Percentiles rank a stretch among this genome's conserved stretches.
phyloP scores from a whole-genome alignment of 2,113 vertebrate genomes.

The Menura novaehollandiae region DNA sequence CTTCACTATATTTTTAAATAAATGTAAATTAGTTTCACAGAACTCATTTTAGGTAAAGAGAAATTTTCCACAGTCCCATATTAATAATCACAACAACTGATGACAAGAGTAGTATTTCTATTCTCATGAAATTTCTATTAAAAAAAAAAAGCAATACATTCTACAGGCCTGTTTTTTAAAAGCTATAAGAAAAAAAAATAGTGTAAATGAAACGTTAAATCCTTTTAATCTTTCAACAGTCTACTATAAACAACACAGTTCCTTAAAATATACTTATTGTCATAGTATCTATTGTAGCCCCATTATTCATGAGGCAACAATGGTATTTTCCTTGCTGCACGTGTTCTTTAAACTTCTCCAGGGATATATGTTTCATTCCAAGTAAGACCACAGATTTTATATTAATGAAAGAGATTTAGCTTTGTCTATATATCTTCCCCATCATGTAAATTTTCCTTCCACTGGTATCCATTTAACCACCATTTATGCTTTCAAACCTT shows the following conservation, averaged over 20 bases:
- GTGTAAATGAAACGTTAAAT: conserved; percentile 30
- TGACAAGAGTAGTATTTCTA: neutral
- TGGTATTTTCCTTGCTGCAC: conserved; percentile 35
- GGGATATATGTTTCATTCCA: conserved; percentile 17
- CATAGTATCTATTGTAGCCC: neutral
- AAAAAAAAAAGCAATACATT: neutral
- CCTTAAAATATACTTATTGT: conserved; percentile 44
- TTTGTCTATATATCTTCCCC: neutral
- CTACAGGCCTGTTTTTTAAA: neutral
- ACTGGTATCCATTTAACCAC: neutral
- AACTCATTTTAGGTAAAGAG: neutral
- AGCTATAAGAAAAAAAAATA: neutral
- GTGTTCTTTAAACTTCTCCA: conserved; percentile 33
- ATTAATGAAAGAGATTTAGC: conserved; percentile 35
- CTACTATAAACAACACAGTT: neutral
- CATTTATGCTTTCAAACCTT: neutral
- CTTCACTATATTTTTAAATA: neutral
- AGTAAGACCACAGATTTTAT: conserved; percentile 40
- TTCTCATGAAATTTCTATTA: neutral
- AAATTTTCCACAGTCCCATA: neutral
- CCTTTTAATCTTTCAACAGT: conserved; percentile 38
- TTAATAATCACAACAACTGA: conserved; percentile 10
- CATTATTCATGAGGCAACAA: conserved; percentile 43
- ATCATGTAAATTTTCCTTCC: neutral
- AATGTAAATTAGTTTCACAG: neutral